Evolutionary conservation across 2,113 vertebrate species (phyloP), one percentile per base, ranked within the genome.

Genomic region (Protomyctophum bolini): DNA sequence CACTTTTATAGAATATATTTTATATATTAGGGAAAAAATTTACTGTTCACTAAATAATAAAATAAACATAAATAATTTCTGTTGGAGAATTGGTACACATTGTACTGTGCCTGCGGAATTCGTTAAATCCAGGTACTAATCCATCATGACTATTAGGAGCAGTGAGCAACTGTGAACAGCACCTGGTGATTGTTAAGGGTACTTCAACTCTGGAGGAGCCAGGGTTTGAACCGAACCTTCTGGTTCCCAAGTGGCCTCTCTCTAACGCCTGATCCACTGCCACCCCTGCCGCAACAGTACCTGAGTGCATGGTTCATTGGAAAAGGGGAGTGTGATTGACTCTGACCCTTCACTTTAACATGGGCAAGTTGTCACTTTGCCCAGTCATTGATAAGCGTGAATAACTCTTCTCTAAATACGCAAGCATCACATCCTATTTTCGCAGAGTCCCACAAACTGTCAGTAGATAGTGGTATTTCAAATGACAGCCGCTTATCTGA

Each of bases 401-500:
- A 81, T 78, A 75, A 70, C 63, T 67, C 67, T 71, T 76, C 79
- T 72, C 73, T 65, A 10, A 83, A 72, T 88, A 81, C 46, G 58
- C 72, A 68, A 47, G 60, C 78, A 85, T 84, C 82, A 66, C 68
- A 77, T 68, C 69, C 72, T 76, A 80, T 91, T 90, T 90, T 85
- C 67, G 83, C 86, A 85, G 80, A 89, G 87, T 81, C 68, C 81
- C 76, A 80, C 84, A 86, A 84, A 86, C 88, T 87, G 85, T 88
- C 88, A 82, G 86, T 29, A 88, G 85, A 92, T 88, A 90, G 83
- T 68, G 28, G 77, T 72, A 78, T 90, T 91, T 78, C 68, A 89
- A 91, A 90, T 92, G 87, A 86, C 91, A 88, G 77, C 68, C 47
- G 79, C 88, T 92, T 92, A 92, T 92, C 91, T 84, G 72, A 89